Base-by-base conservation (phyloP, 92 coral and sea anemone species). In the Palythoa grandiflora region DNA sequence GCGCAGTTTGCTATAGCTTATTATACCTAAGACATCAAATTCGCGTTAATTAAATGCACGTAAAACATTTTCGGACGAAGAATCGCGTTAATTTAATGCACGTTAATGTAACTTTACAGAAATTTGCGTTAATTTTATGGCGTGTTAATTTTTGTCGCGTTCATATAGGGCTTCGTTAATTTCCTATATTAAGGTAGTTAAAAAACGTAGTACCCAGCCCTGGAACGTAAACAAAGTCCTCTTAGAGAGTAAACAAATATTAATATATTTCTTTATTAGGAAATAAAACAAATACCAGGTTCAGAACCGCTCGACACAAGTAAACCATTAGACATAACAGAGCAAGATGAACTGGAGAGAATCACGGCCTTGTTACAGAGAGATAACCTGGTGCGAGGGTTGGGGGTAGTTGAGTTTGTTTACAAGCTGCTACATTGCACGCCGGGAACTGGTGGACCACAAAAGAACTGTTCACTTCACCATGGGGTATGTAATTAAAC, bases 361-460 rank as follows among this genome's bases (percentile, higher is more conserved):
- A 94, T 97, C 68, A 97, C 98, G 7, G 83, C 92, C 71, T 80
- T 97, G 57, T 88, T 97, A 6, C 98, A 97, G 89, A 92, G 99
- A 19, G 99, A 97, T 81, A 97, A 97, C 77, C 93, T 97, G 12
- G 91, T 97, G 60, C 91, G 99, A 51, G 98, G 98, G 21, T 88
- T 95, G 54, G 99, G 99, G 11, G 95, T 97, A 61, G 96, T 97
- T n/a, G 98, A 97, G 75, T 96, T 95, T 79, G 98, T 97, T 6
- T 95, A 97, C 81, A 97, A 93, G 76, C 88, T 97, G 59, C 80
- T 97, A 68, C 99, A 97, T 68, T 97, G 99, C 84, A 97, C 99
- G 3, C 97, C 99, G 2, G 99, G 99, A 9, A 97, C 99, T 20
- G 99, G 99, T 12, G 99, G 99, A 1, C 99, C 98, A 79, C 98